phyloP scores from a whole-genome alignment of 1,140 invertebrate genomes.

The Portunus trituberculatus region DNA sequence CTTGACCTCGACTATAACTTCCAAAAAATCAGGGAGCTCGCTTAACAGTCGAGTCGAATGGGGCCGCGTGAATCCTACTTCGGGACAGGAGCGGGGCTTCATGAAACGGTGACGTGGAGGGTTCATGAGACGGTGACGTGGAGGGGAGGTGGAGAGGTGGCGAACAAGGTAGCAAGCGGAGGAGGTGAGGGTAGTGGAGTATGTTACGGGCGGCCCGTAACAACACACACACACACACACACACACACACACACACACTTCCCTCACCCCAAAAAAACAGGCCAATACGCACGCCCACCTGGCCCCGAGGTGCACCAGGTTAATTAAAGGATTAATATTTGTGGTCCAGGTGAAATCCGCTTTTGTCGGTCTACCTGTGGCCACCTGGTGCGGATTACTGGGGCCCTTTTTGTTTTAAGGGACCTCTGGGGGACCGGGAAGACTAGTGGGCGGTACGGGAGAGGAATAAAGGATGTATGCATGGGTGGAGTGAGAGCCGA shows the following conservation, averaged over 20 bases:
- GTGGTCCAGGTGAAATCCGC: conserved; percentile 15
- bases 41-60: too few species aligned
- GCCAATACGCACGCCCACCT: background rate
- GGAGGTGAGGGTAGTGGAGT: too few species aligned
- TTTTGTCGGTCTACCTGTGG: background rate
- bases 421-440: background rate
- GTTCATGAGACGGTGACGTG: too few species aligned
- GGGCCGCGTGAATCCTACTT: too few species aligned
- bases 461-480: background rate
- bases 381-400: background rate
- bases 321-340: conserved; percentile 18
- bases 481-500: background rate
- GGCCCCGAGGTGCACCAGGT: background rate
- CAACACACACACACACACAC: background rate
- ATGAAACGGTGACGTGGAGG: too few species aligned
- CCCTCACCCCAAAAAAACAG: background rate
- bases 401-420: background rate
- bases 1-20: too few species aligned
- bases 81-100: too few species aligned
- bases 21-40: too few species aligned
- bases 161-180: too few species aligned
- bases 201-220: too few species aligned
- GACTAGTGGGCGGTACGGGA: background rate
- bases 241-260: background rate
- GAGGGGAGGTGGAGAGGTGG: too few species aligned